These are phyloP conservation scores for Torymus tubicola DNA, from an alignment of 2,888 invertebrate genomes.

Conservation along the genomic window DNA sequence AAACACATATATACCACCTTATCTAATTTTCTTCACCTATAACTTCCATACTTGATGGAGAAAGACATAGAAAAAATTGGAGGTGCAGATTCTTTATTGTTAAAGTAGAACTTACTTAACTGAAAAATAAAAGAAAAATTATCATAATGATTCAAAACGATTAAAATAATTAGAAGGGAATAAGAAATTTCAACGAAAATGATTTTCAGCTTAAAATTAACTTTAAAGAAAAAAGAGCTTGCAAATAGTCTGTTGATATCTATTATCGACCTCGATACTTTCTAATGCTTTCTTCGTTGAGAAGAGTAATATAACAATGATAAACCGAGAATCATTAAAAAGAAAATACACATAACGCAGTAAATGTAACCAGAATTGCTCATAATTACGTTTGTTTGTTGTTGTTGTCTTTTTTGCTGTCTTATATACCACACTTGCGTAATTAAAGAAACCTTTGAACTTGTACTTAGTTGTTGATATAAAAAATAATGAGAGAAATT, in stretches of 20 bases:
- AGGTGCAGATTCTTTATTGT: too few species aligned
- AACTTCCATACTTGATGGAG: conserved; percentile 1
- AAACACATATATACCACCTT: background rate
- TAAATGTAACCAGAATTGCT: conserved; percentile 15
- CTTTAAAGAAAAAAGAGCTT: too few species aligned
- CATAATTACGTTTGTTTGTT: conserved; percentile 24
- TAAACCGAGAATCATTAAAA: too few species aligned
- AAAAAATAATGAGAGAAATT: background rate
- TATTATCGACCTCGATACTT: background rate
- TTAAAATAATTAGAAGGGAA: too few species aligned
- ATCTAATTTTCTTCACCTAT: background rate
- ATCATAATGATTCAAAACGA: too few species aligned
- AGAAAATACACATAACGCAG: too few species aligned
- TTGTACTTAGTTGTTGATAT: background rate
- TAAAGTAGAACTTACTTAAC: too few species aligned
- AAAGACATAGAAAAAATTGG: conserved; percentile 6
- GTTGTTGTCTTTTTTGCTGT: conserved; percentile 28
- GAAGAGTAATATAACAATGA: background rate
- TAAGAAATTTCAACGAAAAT: too few species aligned
- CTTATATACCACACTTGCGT: conserved; percentile 22
- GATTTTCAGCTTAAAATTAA: too few species aligned
- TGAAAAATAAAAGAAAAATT: too few species aligned
- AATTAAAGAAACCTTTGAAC: background rate
- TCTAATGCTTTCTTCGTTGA: background rate
- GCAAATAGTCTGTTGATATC: too few species aligned